Evolutionary conservation across 1,140 invertebrate genomes (phyloP).

Genomic region (Formica selysi): DNA sequence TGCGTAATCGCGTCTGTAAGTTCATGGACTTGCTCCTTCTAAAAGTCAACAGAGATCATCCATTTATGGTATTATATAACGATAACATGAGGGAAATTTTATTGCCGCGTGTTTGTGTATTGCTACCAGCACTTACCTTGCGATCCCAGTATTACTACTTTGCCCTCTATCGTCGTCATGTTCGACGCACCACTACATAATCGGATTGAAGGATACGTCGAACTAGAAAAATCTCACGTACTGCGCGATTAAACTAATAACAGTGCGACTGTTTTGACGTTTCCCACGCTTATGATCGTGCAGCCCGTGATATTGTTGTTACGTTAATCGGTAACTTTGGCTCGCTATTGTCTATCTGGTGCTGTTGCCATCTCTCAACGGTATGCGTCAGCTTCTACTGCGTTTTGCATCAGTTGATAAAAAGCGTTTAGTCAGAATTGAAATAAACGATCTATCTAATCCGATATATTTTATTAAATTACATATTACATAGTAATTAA

Average conservation of each 20-base stretch:
- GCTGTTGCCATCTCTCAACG: slow-evolving; percentile 15
- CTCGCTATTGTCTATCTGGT: too few species aligned
- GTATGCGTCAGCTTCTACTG: not conserved
- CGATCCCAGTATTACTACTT: slow-evolving; percentile 93
- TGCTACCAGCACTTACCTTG: slow-evolving; percentile 89
- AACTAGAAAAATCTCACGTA: not conserved
- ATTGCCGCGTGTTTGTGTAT: not conserved
- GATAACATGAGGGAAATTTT: not conserved
- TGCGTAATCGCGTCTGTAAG: not conserved
- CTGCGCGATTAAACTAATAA: not conserved
- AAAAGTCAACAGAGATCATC: not conserved
- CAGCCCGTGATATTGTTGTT: not conserved
- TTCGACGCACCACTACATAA: slow-evolving; percentile 49
- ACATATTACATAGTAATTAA: too few species aligned
- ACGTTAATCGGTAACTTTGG: slow-evolving; percentile 14
- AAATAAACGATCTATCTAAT: not conserved
- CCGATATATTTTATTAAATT: not conserved
- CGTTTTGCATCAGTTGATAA: not conserved
- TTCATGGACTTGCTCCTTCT: too few species aligned
- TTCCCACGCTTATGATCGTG: slow-evolving; percentile 2
- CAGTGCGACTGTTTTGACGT: slow-evolving; percentile 22
- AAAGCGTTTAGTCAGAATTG: not conserved
- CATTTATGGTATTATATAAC: slow-evolving; percentile 6
- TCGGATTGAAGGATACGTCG: not conserved
- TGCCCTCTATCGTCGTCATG: slow-evolving; percentile 90